These are phyloP conservation scores for Luscinia megarhynchos DNA, from an alignment of 2,797 vertebrate species.

Conservation along the genomic window DNA sequence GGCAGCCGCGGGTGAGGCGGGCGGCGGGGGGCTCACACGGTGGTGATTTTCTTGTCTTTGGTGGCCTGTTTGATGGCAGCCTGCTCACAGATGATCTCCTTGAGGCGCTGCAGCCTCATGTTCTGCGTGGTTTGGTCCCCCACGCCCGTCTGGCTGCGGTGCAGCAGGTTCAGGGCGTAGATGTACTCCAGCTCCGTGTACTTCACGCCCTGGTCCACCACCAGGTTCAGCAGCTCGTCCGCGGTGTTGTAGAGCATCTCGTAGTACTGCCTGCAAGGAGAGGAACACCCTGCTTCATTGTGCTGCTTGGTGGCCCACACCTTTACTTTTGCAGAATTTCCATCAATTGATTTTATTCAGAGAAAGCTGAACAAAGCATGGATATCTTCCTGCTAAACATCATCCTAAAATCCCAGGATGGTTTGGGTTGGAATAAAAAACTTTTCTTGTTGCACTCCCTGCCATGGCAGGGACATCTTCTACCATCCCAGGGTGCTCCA, in stretches of 20 bases:
- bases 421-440: neutral
- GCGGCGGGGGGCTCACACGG: conserved; percentile 75
- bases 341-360: neutral
- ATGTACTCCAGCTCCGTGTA: conserved; percentile 97
- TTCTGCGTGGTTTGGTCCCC: conserved; percentile 96
- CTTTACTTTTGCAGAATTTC: neutral
- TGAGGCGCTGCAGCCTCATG: conserved; percentile 91
- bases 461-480: neutral
- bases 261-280: conserved; percentile 90
- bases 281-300: neutral
- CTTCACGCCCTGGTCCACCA: conserved; percentile 98
- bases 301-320: accelerated
- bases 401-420: neutral
- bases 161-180: conserved; percentile 92
- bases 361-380: neutral
- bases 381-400: accelerated
- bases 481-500: neutral
- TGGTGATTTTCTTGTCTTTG: conserved; percentile 99
- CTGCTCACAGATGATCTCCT: conserved; percentile 99
- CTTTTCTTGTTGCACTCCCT: neutral
- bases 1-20: accelerated
- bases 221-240: conserved; percentile 94
- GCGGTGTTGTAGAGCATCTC: conserved; percentile 99
- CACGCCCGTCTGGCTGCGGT: conserved; percentile 96
- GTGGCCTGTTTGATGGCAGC: conserved; percentile 98